Base-by-base conservation (phyloP, 2,888 invertebrate genomes). In the Dugesia japonica region DNA sequence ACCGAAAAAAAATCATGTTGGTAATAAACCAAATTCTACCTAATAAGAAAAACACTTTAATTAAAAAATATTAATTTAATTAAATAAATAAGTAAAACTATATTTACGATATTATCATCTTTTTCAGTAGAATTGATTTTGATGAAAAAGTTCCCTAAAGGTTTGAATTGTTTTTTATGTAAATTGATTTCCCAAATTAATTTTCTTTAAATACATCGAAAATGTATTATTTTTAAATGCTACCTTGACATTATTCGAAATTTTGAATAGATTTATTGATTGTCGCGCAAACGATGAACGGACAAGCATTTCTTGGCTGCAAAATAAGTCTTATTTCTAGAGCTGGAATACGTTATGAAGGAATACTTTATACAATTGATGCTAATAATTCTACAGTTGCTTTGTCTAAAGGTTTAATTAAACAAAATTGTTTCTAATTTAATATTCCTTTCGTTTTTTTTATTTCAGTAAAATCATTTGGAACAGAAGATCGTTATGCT, bases 401-500 rank as follows among this genome's bases (percentile, higher is more conserved):
- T 23, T 71, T 71, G n/a, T 71, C 71, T 7, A 71, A 71, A 20
- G 71, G 71, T 71, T 23, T 71, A 13, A 15, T 71, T 71, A 9
- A 9, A 38, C 17, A 9, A 17, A 38, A 9, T 38, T 17, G 38
- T 13, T 38, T 38, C 17, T 17, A 17, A 13, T 38, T 9, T 38
- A 13, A 17, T 38, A 38, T 17, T 13, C 9, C 17, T 13, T 13
- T 9, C 17, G 38, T 38, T 17, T 38, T n/a, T 74, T 31, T 17
- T 74, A 23, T 86, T 88, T 77, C 87, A 97, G 98, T 98, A 80
- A 89, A 94, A 81, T 97, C 97, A 13, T 98, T 94, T 87, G 98
- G 98, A 76, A 98, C 98, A 56, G 98, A 98, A 86, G 94, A 97
- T 84, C 89, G 98, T 72, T 93, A 94, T 82, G 92, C 94, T 4